Evolutionary conservation across 35 echinoderm and acorn worm genomes (phyloP), one percentile per base, ranked within the genome.

Genomic region (Patiria miniata): DNA sequence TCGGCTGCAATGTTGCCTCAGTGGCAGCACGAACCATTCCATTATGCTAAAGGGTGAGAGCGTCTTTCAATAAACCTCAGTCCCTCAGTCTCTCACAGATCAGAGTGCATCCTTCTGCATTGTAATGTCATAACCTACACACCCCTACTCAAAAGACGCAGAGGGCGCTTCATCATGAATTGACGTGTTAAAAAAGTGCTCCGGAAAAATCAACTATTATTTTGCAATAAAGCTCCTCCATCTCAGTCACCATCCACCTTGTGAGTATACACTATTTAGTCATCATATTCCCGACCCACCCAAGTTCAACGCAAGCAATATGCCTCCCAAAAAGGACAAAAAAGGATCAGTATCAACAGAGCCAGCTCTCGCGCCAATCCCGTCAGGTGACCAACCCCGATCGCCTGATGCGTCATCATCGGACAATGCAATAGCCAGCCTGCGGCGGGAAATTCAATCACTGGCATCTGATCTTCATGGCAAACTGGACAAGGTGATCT

Each of bases 401-500:
- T 65, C n/a, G 60, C 1, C 60, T 32, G 30, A n/a, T 65, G 60
- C 60, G 60, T 65, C 60, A 65, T n/a, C n/a, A n/a, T 65, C 60
- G 30, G 60, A 65, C 30, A 65, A 65, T 65, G 60, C 21, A 9
- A 65, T 65, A 8, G 30, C 12, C 60, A 65, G 2, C 60, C 30
- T 65, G n/a, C 60, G 60, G n/a, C 60, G 60, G 60, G 60, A 65
- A 65, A 26, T 65, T 26, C 12, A 32, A 32, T 65, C 60, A 7
- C 14, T 65, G 60, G 60, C 60, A 65, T 15, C 60, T 0, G 60
- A 65, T 22, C 60, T 65, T 9, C 21, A 65, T 32, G 30, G 60
- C 60, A 65, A 65, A 65, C n/a, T 65, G 60, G 60, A 65, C 60
- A 65, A n/a, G 60, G 60, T 65, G 21, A 65, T 65, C 60, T 8